Evolutionary conservation across 2,888 invertebrate genomes (phyloP).

Genomic region (Drosophila niveifrons): DNA sequence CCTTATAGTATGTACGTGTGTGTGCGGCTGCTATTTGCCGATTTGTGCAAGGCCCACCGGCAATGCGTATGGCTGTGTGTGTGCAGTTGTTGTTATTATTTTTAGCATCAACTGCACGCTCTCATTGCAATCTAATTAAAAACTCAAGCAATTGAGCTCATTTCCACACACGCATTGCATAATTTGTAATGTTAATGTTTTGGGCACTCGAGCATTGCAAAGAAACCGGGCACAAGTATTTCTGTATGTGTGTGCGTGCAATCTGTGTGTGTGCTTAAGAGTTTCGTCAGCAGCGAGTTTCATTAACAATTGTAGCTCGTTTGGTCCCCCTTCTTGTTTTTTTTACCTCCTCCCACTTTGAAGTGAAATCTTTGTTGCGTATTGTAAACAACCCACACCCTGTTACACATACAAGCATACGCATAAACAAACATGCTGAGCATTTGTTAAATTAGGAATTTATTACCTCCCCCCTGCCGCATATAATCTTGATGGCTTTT

Average conservation of each 20-base stretch:
- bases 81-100: conserved; percentile 48
- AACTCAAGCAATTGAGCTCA: conserved; percentile 67
- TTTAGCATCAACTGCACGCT: conserved; percentile 60
- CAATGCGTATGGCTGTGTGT: conserved; percentile 29
- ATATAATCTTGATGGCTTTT: conserved; percentile 18
- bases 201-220: conserved; percentile 62
- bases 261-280: conserved; percentile 1
- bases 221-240: conserved; percentile 17
- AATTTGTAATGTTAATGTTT: conserved; percentile 56
- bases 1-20: conserved; percentile 8
- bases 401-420: conserved; percentile 1
- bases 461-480: neutral
- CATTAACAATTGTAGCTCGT: conserved; percentile 42
- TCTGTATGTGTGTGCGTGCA: conserved; percentile 1
- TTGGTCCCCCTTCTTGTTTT: conserved; percentile 10
- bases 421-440: conserved; percentile 9
- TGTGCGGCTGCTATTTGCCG: conserved; percentile 14
- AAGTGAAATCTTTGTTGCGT: conserved; percentile 26
- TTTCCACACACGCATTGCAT: conserved; percentile 75
- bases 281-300: conserved; percentile 41
- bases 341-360: conserved; percentile 3
- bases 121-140: conserved; percentile 77
- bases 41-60: conserved; percentile 32
- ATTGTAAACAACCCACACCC: conserved; percentile 73
- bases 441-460: conserved; percentile 30